Evolutionary conservation across 1,140 invertebrate genomes (phyloP).

Genomic region (Solen grandis): DNA sequence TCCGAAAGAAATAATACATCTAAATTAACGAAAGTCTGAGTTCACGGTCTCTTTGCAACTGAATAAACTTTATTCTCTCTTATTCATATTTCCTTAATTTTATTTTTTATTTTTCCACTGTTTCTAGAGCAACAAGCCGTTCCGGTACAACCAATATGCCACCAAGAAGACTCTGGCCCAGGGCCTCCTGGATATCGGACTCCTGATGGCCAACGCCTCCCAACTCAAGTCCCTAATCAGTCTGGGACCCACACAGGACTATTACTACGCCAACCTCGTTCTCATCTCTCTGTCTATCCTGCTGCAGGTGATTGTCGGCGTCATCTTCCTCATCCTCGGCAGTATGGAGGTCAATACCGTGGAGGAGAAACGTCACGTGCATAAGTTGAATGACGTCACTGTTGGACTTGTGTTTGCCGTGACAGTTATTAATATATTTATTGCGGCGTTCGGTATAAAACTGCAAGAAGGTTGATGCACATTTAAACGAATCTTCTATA

Average conservation of each 20-base stretch:
- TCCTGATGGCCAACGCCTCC: slow-evolving; percentile 63
- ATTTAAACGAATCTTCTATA: too few species aligned
- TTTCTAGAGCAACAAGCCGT: too few species aligned
- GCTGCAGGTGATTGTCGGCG: slow-evolving; percentile 27
- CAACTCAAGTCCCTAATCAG: slow-evolving; percentile 56
- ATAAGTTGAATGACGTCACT: slow-evolving; percentile 39
- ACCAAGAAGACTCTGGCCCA: slow-evolving; percentile 58
- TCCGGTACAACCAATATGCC: slow-evolving; percentile 38
- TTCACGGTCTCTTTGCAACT: too few species aligned
- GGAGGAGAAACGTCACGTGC: slow-evolving; percentile 14
- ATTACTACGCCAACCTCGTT: slow-evolving; percentile 39
- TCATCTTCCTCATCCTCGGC: slow-evolving; percentile 47
- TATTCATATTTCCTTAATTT: too few species aligned
- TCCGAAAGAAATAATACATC: too few species aligned
- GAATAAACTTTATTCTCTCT: too few species aligned
- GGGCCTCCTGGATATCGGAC: slow-evolving; percentile 61
- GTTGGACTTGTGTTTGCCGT: slow-evolving; percentile 38
- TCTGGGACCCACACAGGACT: slow-evolving; percentile 10
- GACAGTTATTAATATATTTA: slow-evolving; percentile 48
- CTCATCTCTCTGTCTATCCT: slow-evolving; percentile 45
- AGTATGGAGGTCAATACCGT: slow-evolving; percentile 20
- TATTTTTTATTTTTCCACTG: too few species aligned
- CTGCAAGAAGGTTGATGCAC: background rate
- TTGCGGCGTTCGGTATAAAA: slow-evolving; percentile 47
- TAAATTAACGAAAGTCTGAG: too few species aligned